These are phyloP conservation scores for Hyles lineata DNA, from an alignment of 2,888 invertebrate genomes.

Conservation along the genomic window DNA sequence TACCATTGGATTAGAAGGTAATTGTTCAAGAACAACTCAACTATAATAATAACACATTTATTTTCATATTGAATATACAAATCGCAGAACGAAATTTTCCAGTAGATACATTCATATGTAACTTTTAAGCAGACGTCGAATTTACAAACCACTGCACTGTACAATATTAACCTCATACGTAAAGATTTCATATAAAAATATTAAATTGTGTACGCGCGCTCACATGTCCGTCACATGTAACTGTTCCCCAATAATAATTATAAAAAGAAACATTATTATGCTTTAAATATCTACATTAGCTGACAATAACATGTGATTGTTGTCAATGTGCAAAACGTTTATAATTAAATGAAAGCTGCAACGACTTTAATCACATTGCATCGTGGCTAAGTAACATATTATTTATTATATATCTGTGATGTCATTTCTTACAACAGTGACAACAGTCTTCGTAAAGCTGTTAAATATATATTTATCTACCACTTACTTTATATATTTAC, in stretches of 20 bases:
- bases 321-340: constrained; percentile 22
- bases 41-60: constrained; percentile 69
- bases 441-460: constrained; percentile 71
- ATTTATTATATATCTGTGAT: constrained; percentile 49
- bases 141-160: constrained; percentile 43
- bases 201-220: constrained; percentile 30
- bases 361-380: constrained; percentile 23
- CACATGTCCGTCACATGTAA: constrained; percentile 32
- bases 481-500: constrained; percentile 34
- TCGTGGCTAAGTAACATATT: constrained; percentile 31
- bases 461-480: constrained; percentile 39
- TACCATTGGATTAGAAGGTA: constrained; percentile 52
- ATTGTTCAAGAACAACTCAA: constrained; percentile 45
- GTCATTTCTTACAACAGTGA: constrained; percentile 55
- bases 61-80: constrained; percentile 70
- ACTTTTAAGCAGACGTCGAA: constrained; percentile 36
- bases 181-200: constrained; percentile 58
- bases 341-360: constrained; percentile 15
- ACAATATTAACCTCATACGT: constrained; percentile 10
- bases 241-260: constrained; percentile 37
- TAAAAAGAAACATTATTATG: constrained; percentile 39
- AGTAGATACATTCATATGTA: constrained; percentile 37
- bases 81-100: constrained; percentile 64
- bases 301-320: constrained; percentile 27
- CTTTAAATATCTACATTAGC: constrained; percentile 32